phyloP scores from a whole-genome alignment of 2,797 vertebrate species.

The Parotocinclus haroldoi region DNA sequence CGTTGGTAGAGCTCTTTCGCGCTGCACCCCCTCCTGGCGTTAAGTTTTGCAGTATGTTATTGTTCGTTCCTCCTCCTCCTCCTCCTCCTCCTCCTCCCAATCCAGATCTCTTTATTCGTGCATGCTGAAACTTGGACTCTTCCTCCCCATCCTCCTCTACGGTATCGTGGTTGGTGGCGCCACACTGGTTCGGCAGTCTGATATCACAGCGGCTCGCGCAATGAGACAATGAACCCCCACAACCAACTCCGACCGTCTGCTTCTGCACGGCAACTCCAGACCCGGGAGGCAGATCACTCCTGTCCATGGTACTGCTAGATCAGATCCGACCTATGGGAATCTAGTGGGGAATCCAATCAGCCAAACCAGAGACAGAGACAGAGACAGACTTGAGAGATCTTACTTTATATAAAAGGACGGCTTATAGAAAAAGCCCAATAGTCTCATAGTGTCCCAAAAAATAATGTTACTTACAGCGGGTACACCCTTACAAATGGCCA shows the following conservation, averaged over 20 bases:
- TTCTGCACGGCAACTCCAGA: slow-evolving; percentile 68
- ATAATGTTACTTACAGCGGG: too few relatives aligned
- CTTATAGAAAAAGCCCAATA: too few relatives aligned
- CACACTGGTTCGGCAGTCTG: slow-evolving; percentile 41
- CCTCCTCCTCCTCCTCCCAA: slow-evolving; percentile 32
- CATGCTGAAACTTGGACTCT: slow-evolving; percentile 76
- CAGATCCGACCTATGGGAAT: slow-evolving; percentile 70
- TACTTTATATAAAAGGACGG: too few relatives aligned
- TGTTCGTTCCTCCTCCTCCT: slow-evolving; percentile 66
- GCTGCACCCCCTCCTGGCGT: slow-evolving; percentile 78
- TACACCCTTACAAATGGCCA: too few relatives aligned
- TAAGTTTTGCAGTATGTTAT: slow-evolving; percentile 77
- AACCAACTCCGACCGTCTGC: slow-evolving; percentile 52
- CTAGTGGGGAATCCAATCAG: slow-evolving; percentile 50
- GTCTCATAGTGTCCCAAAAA: too few relatives aligned
- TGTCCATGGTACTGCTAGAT: slow-evolving; percentile 74
- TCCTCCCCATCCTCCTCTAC: slow-evolving; percentile 73
- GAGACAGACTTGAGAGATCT: not conserved
- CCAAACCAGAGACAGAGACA: slow-evolving; percentile 27
- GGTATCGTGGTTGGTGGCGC: slow-evolving; percentile 56
- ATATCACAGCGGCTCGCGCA: slow-evolving; percentile 28
- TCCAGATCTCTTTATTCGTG: slow-evolving; percentile 71
- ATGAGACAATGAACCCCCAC: slow-evolving; percentile 12
- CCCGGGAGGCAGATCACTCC: slow-evolving; percentile 64
- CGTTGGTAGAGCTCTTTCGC: slow-evolving; percentile 66